Evolutionary conservation across 2,797 vertebrate species (phyloP).

Genomic region (Hipposideros larvatus): DNA sequence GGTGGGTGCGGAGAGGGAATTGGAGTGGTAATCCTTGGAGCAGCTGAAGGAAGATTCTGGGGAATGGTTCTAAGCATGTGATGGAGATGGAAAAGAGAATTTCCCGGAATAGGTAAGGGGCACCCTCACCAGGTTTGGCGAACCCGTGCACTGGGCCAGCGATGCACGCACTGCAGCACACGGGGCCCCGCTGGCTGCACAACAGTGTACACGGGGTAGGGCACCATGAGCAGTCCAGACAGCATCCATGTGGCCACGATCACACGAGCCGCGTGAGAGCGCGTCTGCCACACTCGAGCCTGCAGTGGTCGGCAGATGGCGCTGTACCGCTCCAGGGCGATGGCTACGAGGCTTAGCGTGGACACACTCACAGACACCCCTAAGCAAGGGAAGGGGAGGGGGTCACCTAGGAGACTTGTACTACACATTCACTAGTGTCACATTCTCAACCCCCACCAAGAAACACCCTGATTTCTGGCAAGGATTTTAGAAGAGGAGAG

Average conservation of each 20-base stretch:
- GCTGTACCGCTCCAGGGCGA: constrained; percentile 97
- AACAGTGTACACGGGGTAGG: constrained; percentile 94
- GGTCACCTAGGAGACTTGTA: neutral
- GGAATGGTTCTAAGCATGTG: neutral
- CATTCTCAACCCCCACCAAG: neutral
- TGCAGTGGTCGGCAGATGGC: constrained; percentile 98
- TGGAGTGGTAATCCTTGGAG: neutral
- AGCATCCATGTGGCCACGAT: constrained; percentile 95
- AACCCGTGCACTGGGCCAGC: constrained; percentile 90
- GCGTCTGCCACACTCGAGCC: constrained; percentile 97
- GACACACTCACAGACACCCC: constrained; percentile 98
- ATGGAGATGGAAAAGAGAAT: neutral
- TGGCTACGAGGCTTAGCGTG: constrained; percentile 97
- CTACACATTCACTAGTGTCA: neutral
- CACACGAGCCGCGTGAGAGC: constrained; percentile 96
- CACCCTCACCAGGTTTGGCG: constrained; percentile 94
- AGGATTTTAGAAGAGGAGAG: constrained; percentile 4
- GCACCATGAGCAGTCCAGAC: constrained; percentile 95
- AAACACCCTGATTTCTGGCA: neutral
- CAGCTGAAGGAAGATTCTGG: neutral
- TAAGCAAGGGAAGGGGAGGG: constrained; percentile 78
- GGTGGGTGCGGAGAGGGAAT: neutral
- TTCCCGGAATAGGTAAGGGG: neutral
- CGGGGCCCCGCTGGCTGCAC: constrained; percentile 84
- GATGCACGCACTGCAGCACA: constrained; percentile 90